Evolutionary conservation across 92 coral and sea anemone genomes (phyloP), one percentile per base, ranked within the genome.

Genomic region (Heliopora coerulea): DNA sequence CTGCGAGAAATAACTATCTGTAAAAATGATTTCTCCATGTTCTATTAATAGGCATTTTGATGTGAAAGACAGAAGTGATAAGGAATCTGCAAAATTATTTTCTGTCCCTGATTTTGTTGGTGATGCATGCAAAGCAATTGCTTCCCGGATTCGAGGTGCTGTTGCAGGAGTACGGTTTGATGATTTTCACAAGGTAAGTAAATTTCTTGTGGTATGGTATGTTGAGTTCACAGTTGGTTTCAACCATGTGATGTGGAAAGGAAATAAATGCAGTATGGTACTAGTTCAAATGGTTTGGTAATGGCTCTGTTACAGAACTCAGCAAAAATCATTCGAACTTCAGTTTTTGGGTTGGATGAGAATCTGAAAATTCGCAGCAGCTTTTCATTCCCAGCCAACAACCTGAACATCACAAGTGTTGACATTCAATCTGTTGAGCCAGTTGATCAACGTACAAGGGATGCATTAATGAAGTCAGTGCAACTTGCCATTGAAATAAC

Each of bases 41-140:
- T 63, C 31, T 24, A 0, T 26, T 29, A 39, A 8, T 56, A 95
- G 99, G 99, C 97, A 95, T 72, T 95, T 95, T 68, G 95, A 90
- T 44, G 88, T 68, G 19, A 74, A 86, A 50, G 97, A 95, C 80
- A 95, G 83, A 87, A 66, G 88, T 65, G 82, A 83, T 8, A 85
- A 80, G 24, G 99, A 95, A 75, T 96, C 99, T 31, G 89, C 95
- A 10, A 95, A 95, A 48, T 80, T 95, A 50, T 95, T 95, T 56
- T 90, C 99, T n/a, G 99, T 95, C 35, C 99, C 99, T 35, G 99
- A 95, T 54, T 95, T 95, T 73, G 99, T 95, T 31, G 99, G 99
- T 29, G 99, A 95, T 56, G 96, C 99, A 11, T 95, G 99, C 50
- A 95, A 95, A 80, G 99, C 99, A 0, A 88, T 95, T 42, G 99